phyloP scores from a whole-genome alignment of 2,113 vertebrate genomes.

The Maccullochella peelii region DNA sequence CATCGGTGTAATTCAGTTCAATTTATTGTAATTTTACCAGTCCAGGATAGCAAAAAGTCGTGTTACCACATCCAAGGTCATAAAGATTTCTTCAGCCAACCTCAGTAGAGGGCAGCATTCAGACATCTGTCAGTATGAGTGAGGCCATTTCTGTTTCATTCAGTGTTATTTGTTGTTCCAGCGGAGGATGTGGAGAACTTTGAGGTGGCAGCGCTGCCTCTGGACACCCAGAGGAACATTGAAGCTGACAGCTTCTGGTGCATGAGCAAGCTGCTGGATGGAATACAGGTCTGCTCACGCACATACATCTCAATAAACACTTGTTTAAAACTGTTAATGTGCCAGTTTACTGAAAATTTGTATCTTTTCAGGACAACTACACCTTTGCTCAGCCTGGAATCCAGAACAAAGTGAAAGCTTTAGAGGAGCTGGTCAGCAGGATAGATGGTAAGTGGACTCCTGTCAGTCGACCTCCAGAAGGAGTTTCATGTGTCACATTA shows the following conservation, averaged over 20 bases:
- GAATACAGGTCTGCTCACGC: constrained; percentile 90
- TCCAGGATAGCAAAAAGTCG: no score
- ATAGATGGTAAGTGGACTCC: constrained; percentile 90
- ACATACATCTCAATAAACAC: not conserved
- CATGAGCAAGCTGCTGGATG: constrained; percentile 98
- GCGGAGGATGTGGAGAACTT: constrained; percentile 98
- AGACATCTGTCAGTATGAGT: not conserved
- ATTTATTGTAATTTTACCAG: no score
- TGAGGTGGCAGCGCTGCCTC: constrained; percentile 90
- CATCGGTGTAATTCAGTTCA: no score
- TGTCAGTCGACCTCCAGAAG: not conserved
- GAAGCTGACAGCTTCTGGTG: constrained; percentile 99
- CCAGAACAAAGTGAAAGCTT: constrained; percentile 97
- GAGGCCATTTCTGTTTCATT: not conserved
- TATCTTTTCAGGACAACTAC: constrained; percentile 91
- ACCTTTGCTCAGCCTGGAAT: constrained; percentile 99
- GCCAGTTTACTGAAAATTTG: not conserved
- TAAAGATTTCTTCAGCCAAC: not conserved
- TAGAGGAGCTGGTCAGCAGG: constrained; percentile 96
- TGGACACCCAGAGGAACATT: constrained; percentile 93
- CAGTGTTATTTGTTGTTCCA: constrained; percentile 71
- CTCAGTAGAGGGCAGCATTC: not conserved
- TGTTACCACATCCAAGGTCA: not conserved
- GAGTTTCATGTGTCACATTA: not conserved
- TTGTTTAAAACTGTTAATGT: not conserved